Evolutionary conservation across 1,140 invertebrate genomes (phyloP), one percentile per base, ranked within the genome.

Genomic region (Drosophila nannoptera): DNA sequence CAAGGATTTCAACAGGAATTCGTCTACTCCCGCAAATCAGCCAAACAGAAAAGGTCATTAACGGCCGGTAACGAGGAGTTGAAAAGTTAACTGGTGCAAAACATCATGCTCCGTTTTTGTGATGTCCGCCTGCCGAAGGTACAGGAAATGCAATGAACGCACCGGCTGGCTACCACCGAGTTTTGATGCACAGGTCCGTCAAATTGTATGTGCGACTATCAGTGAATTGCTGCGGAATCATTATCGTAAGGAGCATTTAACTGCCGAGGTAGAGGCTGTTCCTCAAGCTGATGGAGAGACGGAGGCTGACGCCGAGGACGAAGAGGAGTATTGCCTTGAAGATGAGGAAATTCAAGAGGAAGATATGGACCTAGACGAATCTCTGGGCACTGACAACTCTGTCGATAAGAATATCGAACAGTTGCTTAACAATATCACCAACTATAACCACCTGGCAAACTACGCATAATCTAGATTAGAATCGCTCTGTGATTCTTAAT

Each of bases 81-180:
- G 5, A 64, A 67, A 14, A 58, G 64, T 6, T 77, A 84, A 29
- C 12, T 84, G 33, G 82, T 88, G 0, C 87, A 88, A 50, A 77
- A 87, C 45, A 75, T 82, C 5, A 87, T 89, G 72, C 61, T 89
- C 29, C 74, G 88, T 93, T 94, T 96, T 78, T 96, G 95, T 83
- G 95, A 98, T 87, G 92, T 98, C 32, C 89, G 94, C n/a, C 90
- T 96, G n/a, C 92, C 93, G 0, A 95, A 97, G 91, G 94, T 98
- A 63, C 94, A 97, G 88, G 92, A 93, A 70, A 92, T 97, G 90
- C 77, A 92, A 96, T 74, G 92, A 93, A 69, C 93, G 93, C 78
- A 91, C 92, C 59, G 96, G 96, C 5, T 96, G 95, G 95, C 89
- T 96, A 49, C 93, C 94, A 0, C 87, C 90, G 8, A 93, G 92